A percentile compares a stretch with the other conserved stretches of the same genome.
phyloP scores from a whole-genome alignment of 2,888 invertebrate species.

The Nycteola revayana region DNA sequence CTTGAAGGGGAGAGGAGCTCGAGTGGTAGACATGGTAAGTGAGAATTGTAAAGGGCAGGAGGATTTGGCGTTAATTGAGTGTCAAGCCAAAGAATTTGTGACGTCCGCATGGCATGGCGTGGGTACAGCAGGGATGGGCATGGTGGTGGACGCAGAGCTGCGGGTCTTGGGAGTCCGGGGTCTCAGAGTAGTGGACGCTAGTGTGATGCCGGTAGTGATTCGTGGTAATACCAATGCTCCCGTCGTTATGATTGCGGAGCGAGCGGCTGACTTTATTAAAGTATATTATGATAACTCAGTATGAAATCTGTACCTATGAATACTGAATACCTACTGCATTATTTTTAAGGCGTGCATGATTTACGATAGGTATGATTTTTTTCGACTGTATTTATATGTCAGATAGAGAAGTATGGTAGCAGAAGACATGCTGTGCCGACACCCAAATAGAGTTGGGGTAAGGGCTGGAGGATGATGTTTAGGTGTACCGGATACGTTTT shows the following conservation, averaged over 20 bases:
- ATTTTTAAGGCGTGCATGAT: no score
- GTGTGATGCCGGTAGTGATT: conserved; percentile 56
- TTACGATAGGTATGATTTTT: no score
- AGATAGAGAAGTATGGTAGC: no score
- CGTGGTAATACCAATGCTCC: conserved; percentile 70
- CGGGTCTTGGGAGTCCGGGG: conserved; percentile 45
- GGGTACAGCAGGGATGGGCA: conserved; percentile 62
- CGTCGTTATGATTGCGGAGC: conserved; percentile 67
- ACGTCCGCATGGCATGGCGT: conserved; percentile 68
- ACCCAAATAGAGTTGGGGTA: no score
- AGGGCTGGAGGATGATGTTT: no score
- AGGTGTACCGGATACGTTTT: no score
- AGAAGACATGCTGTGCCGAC: no score
- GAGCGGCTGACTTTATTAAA: conserved; percentile 59
- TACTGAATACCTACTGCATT: no score
- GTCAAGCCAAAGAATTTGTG: conserved; percentile 52
- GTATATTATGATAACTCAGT: no score
- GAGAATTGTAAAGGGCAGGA: conserved; percentile 42
- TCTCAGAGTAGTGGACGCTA: conserved; percentile 64
- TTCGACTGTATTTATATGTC: no score
- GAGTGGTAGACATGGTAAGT: conserved; percentile 44
- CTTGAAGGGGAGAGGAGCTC: conserved; percentile 47
- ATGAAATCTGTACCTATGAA: no score
- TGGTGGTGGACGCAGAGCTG: conserved; percentile 51
- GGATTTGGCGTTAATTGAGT: conserved; percentile 62